Evolutionary conservation across 2,888 invertebrate species (phyloP).

Genomic region (Euphydryas editha): DNA sequence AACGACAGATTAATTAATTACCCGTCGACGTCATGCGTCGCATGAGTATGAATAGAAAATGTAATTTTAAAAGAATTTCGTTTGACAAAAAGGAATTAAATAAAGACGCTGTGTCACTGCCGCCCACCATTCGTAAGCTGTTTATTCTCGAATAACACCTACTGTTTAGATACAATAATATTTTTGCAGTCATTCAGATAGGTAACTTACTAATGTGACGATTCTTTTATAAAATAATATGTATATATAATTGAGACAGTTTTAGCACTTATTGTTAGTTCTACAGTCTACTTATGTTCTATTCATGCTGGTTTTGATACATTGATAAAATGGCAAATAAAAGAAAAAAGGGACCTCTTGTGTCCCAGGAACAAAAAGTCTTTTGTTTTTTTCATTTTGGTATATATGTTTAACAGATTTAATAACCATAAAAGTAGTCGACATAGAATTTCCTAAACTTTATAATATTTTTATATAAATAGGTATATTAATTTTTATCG

Average conservation of each 20-base stretch:
- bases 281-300: no score
- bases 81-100: conserved; percentile 41
- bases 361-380: no score
- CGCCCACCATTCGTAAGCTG: conserved; percentile 36
- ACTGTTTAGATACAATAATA: conserved; percentile 48
- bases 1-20: conserved; percentile 23
- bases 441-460: no score
- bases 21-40: conserved; percentile 25
- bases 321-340: no score
- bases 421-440: no score
- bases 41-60: neutral
- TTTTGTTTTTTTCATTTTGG: no score
- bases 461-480: no score
- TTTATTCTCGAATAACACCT: conserved; percentile 60
- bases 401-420: no score
- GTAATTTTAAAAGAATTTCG: conserved; percentile 25
- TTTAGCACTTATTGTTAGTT: no score
- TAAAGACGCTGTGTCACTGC: conserved; percentile 39
- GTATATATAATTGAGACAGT: neutral
- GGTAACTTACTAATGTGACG: conserved; percentile 47
- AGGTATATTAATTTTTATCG: no score
- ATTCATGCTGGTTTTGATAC: no score
- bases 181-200: conserved; percentile 52
- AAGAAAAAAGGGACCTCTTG: no score
- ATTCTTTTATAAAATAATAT: conserved; percentile 37